These are phyloP conservation scores for Adelosebastes latens DNA, from an alignment of 2,797 vertebrate species.

Conservation along the genomic window DNA sequence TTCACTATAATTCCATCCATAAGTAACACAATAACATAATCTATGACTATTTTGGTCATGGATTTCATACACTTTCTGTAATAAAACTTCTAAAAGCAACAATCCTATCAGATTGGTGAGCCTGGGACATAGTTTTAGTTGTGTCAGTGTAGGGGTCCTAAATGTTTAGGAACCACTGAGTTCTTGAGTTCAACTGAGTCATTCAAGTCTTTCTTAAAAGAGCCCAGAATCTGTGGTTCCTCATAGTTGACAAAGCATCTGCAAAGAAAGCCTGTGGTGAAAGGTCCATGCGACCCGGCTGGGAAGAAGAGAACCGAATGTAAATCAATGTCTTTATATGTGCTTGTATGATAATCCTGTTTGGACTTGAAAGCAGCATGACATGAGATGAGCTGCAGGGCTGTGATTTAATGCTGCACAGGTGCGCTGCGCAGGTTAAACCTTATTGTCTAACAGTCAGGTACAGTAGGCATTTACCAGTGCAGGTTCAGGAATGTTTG, in stretches of 20 bases:
- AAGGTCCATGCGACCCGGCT: background rate
- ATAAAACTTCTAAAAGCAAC: no score
- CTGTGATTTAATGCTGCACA: background rate
- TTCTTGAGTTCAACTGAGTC: no score
- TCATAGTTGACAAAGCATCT: background rate
- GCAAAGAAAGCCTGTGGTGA: background rate
- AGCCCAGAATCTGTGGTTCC: background rate
- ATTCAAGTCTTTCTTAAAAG: background rate
- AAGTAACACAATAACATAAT: no score
- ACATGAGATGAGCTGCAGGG: background rate
- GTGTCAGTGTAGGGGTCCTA: no score
- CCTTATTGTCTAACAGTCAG: background rate
- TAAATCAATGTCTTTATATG: background rate
- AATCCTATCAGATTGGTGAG: no score
- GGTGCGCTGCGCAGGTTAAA: background rate
- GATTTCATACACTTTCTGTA: no score
- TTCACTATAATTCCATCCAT: no score
- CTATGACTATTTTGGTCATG: no score
- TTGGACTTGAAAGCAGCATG: background rate
- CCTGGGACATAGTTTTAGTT: no score
- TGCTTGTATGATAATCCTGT: background rate
- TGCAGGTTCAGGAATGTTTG: constrained; percentile 22
- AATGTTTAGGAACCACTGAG: no score
- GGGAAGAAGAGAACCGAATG: background rate
- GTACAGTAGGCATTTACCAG: background rate